These are phyloP conservation scores for Virgularia gustaviana DNA, from an alignment of 92 coral and sea anemone genomes.

Conservation along the genomic window DNA sequence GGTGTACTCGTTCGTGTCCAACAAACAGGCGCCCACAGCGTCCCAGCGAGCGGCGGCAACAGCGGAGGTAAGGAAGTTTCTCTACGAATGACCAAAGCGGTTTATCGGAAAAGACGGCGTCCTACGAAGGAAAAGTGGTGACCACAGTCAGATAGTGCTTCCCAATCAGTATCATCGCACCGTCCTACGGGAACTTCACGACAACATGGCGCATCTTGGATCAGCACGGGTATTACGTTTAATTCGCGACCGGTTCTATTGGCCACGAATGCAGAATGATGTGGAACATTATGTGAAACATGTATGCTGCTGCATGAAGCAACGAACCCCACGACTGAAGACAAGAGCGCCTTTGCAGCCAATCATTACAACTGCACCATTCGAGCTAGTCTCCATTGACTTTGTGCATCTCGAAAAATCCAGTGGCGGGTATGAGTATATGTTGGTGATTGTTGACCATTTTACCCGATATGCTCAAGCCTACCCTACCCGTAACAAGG, in stretches of 20 bases:
- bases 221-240: constrained; percentile 33
- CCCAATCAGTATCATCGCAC: constrained; percentile 3
- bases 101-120: constrained; percentile 5
- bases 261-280: constrained; percentile 48
- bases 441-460: constrained; percentile 42
- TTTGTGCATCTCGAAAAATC: constrained; percentile 49
- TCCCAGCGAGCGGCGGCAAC: too few species aligned
- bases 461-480: constrained; percentile 52
- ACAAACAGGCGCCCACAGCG: too few species aligned
- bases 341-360: constrained; percentile 42
- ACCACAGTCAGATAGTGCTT: constrained; percentile 35
- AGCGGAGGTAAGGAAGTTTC: too few species aligned
- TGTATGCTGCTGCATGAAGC: constrained; percentile 30
- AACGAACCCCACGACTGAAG: constrained; percentile 25
- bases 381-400: constrained; percentile 53
- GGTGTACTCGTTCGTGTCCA: neutral
- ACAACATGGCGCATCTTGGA: constrained; percentile 39
- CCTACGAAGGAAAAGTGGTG: constrained; percentile 1
- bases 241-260: constrained; percentile 37
- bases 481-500: constrained; percentile 51
- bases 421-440: constrained; percentile 44
- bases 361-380: constrained; percentile 32
- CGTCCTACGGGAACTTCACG: constrained; percentile 27
- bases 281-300: constrained; percentile 3
- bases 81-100: too few species aligned